Base-by-base conservation (phyloP, 1,140 invertebrate species). In the Drosophila lini region DNA sequence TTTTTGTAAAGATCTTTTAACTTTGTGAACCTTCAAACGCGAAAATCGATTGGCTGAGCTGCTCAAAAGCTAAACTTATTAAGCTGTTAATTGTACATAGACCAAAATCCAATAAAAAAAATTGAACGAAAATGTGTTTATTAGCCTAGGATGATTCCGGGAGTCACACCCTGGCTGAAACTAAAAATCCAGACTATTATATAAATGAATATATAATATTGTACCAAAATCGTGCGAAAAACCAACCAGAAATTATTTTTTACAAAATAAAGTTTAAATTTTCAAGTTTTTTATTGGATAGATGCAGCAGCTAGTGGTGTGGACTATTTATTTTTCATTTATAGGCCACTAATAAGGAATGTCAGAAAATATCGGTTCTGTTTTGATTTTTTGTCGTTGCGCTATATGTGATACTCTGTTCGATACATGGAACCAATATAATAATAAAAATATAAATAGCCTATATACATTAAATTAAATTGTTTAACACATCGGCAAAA, bases 71-170 rank as follows among this genome's bases (percentile, higher is more conserved):
- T 9, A 36, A 59, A 38, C 41, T 64, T 70, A 15, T 52, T 38
- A 61, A 73, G 31, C 41, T 74, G 59, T 74, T 74, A 38, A 31
- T 3, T 53, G 71, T 74, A 74, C 7, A 60, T 62, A 63, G 68
- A 74, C 41, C 44, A 50, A 75, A 80, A 56, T 36, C 31, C 42
- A 67, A 64, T 19, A 48, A 32, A 65, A n/a, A 50, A 59, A 61
- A 38, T 10, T 13, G 22, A 50, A 31, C 3, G 3, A 25, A 40
- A 70, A 41, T 48, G 34, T 60, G 69, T 83, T 83, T 60, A 71
- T 53, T 71, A 71, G 65, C 45, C 63, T 79, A 71, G 57, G 40
- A 58, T 77, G 58, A 34, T 80, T 80, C 67, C 67, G 36, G 78
- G 36, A 11, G 22, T 22, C 8, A 10, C 16, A 36, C 5, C 42